Base-by-base conservation (phyloP, 2,888 invertebrate genomes). In the Aphidius colemani region DNA sequence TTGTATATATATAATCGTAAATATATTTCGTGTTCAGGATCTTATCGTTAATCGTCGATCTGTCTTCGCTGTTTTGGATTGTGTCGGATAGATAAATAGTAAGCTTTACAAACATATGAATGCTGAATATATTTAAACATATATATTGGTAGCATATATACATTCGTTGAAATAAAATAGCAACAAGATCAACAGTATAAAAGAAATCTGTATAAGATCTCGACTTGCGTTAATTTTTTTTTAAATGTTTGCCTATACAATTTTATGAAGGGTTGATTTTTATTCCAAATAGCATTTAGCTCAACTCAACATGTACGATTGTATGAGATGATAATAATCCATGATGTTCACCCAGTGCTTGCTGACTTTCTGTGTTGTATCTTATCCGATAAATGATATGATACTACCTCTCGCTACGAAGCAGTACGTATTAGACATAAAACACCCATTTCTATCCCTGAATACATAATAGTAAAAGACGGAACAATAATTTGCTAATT, bases 351-450 rank as follows among this genome's bases (percentile, higher is more conserved):
- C 39, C n/a, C 59, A 13, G 10, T 49, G 30, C 51, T 39, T 60
- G 70, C 66, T 68, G 74, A 77, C 75, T 80, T 78, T 75, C 78
- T 77, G 78, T 75, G 78, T 80, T 75, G 71, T 72, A 71, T 74
- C 74, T 81, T 81, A 81, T 81, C 80, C 71, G 67, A 65, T 69
- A 70, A 76, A 81, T 81, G 78, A 78, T 76, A 76, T 72, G 72
- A 72, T 30, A 30, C 30, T 5, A 30, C 30, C 30, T 30, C 30
- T 30, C 5, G 30, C 30, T 30, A 30, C 5, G 30, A 30, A 30
- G 30, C 30, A 30, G 4, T 30, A 5, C 5, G 3, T 30, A 30
- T 30, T 5, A 0, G 30, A 30, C 5, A 30, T 30, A 30, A 71
- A 71, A 70, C 70, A 68, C 61, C 67, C 48, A 59, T 61, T 53